These are phyloP conservation scores for Drosophila albomicans DNA, from an alignment of 1,140 invertebrate genomes.

Conservation along the genomic window DNA sequence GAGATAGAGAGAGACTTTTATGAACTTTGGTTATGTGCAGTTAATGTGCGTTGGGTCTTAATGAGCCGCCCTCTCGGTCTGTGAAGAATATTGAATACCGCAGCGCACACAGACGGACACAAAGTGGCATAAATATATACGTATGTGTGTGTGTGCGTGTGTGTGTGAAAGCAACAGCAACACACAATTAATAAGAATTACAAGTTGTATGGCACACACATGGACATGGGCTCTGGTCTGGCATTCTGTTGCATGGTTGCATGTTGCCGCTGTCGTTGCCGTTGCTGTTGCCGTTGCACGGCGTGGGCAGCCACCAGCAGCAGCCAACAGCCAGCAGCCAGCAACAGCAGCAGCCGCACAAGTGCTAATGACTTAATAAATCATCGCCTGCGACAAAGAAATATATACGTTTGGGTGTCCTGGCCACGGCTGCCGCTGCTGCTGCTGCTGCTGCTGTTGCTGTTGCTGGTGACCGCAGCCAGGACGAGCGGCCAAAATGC, in stretches of 20 bases:
- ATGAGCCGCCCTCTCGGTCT: slow-evolving; percentile 16
- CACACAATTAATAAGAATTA: slow-evolving; percentile 85
- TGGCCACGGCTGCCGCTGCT: slow-evolving; percentile 21
- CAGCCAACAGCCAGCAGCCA: slow-evolving; percentile 48
- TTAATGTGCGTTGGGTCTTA: slow-evolving; percentile 39
- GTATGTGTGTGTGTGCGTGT: not conserved
- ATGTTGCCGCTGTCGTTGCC: slow-evolving; percentile 38
- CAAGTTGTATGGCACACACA: slow-evolving; percentile 73
- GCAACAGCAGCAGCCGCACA: slow-evolving; percentile 66
- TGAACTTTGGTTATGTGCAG: slow-evolving; percentile 29
- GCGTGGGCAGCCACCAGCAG: slow-evolving; percentile 57
- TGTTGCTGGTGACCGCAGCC: slow-evolving; percentile 51
- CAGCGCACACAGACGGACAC: slow-evolving; percentile 8
- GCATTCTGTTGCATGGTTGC: slow-evolving; percentile 35
- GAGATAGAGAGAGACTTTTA: not conserved
- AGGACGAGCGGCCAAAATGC: slow-evolving; percentile 69
- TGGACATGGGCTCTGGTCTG: slow-evolving; percentile 25
- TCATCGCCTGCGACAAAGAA: slow-evolving; percentile 83
- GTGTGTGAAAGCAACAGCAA: slow-evolving; percentile 43
- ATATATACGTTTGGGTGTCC: slow-evolving; percentile 64
- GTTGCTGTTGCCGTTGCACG: slow-evolving; percentile 45
- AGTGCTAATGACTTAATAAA: slow-evolving; percentile 85
- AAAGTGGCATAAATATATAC: slow-evolving; percentile 18
- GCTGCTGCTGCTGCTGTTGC: slow-evolving; percentile 45
- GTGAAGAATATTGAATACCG: slow-evolving; percentile 35